Evolutionary conservation across 1,140 invertebrate species (phyloP).

Genomic region (Charaxes varanes): DNA sequence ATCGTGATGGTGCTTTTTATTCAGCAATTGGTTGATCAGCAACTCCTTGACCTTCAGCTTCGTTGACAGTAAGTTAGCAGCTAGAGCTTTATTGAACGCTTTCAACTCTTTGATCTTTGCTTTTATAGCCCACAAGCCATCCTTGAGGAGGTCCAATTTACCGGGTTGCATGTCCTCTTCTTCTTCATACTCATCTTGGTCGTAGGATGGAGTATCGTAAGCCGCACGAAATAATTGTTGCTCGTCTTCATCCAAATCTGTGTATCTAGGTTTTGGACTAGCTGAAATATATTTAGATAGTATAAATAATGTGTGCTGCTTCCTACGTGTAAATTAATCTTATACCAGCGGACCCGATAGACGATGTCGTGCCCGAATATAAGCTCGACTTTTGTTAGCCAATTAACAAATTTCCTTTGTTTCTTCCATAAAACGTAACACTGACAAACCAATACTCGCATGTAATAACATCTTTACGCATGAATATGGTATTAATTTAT

Average conservation of each 20-base stretch:
- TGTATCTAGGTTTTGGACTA: conserved; percentile 35
- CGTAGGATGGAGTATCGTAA: conserved; percentile 50
- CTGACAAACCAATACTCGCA: no score
- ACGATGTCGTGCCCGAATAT: no score
- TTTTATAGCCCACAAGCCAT: conserved; percentile 52
- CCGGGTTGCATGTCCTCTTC: conserved; percentile 30
- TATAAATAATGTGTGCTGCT: no score
- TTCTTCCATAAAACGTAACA: no score
- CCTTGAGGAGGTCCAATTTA: conserved; percentile 52
- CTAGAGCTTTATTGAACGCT: conserved; percentile 53
- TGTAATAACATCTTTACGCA: no score
- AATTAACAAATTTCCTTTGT: no score
- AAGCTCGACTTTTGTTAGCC: no score
- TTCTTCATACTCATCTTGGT: conserved; percentile 41
- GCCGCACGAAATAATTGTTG: conserved; percentile 45
- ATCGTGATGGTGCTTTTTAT: conserved; percentile 41
- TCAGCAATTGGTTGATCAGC: conserved; percentile 24
- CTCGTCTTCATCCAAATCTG: conserved; percentile 53
- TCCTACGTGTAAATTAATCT: no score
- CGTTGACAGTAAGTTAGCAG: conserved; percentile 46
- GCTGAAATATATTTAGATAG: conserved; percentile 22
- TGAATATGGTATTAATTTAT: no score
- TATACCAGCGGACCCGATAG: no score
- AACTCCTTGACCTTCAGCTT: conserved; percentile 57
- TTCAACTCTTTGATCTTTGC: conserved; percentile 55